Evolutionary conservation across 1,140 invertebrate genomes (phyloP).

Genomic region (Melitaea cinxia): DNA sequence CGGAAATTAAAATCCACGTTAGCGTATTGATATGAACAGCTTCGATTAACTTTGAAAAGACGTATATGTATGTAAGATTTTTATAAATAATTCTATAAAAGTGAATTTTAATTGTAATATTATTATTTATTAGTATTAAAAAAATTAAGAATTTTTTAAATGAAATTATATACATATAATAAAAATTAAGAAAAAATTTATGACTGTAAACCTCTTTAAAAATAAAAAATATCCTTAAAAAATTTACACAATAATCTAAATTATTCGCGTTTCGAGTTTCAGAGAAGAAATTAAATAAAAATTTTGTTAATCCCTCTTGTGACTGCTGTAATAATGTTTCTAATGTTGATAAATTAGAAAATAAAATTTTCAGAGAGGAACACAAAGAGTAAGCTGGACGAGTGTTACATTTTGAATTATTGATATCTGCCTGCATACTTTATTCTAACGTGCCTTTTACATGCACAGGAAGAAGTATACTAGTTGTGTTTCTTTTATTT

Average conservation of each 20-base stretch:
- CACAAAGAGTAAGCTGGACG: slow-evolving; percentile 8
- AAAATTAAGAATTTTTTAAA: too few relatives aligned
- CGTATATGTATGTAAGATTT: too few relatives aligned
- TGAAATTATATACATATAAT: too few relatives aligned
- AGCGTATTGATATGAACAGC: too few relatives aligned
- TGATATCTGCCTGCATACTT: slow-evolving; percentile 10
- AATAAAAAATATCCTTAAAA: not conserved
- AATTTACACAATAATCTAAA: not conserved
- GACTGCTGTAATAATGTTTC: not conserved
- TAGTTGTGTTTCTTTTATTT: too few relatives aligned
- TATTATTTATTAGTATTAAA: too few relatives aligned
- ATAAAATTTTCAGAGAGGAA: slow-evolving; percentile 9
- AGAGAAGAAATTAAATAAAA: not conserved
- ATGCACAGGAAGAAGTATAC: not conserved
- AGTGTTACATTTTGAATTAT: slow-evolving; percentile 9
- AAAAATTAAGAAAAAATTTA: too few relatives aligned
- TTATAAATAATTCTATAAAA: too few relatives aligned
- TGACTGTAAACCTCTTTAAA: not conserved
- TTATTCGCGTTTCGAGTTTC: not conserved
- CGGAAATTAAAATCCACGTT: too few relatives aligned
- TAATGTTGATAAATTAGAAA: not conserved
- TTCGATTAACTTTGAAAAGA: too few relatives aligned
- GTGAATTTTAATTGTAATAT: too few relatives aligned
- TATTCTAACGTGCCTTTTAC: not conserved
- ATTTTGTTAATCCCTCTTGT: not conserved